These are phyloP conservation scores for Trichonephila clavata DNA, from an alignment of 1,140 invertebrate species.

Conservation along the genomic window DNA sequence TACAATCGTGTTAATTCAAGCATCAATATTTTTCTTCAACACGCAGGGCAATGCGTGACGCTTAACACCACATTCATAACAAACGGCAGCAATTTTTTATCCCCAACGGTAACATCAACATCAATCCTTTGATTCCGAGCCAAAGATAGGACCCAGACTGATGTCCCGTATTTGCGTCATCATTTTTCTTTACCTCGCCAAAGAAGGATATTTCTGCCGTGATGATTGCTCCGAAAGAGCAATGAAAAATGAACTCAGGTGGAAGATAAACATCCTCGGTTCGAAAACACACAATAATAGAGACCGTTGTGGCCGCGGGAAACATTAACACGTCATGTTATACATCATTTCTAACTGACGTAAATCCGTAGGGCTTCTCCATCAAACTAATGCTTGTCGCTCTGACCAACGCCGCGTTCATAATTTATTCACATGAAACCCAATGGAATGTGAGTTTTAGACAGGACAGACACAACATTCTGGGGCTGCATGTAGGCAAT, in stretches of 20 bases:
- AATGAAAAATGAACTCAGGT: constrained; percentile 36
- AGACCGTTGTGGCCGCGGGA: not conserved
- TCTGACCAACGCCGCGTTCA: constrained; percentile 31
- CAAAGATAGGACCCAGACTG: not conserved
- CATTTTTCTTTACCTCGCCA: not conserved
- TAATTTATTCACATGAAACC: constrained; percentile 65
- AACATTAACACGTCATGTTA: constrained; percentile 69
- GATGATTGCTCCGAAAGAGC: constrained; percentile 30
- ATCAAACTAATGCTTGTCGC: constrained; percentile 56
- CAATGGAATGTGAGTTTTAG: constrained; percentile 35
- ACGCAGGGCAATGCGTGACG: too few species aligned
- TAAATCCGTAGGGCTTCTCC: constrained; percentile 17
- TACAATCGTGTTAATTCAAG: too few species aligned
- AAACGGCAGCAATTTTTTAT: too few species aligned
- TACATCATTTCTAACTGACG: constrained; percentile 64
- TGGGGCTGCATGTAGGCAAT: not conserved
- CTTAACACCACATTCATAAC: too few species aligned
- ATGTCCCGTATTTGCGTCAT: not conserved
- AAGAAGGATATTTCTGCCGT: not conserved
- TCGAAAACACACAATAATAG: constrained; percentile 50
- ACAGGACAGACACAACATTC: constrained; percentile 47
- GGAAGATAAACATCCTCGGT: not conserved
- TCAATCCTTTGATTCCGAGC: not conserved
- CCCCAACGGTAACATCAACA: not conserved
- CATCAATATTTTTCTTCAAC: too few species aligned